Evolutionary conservation across 2,113 vertebrate genomes (phyloP), one percentile per base, ranked within the genome.

Genomic region (Trachemys scripta): DNA sequence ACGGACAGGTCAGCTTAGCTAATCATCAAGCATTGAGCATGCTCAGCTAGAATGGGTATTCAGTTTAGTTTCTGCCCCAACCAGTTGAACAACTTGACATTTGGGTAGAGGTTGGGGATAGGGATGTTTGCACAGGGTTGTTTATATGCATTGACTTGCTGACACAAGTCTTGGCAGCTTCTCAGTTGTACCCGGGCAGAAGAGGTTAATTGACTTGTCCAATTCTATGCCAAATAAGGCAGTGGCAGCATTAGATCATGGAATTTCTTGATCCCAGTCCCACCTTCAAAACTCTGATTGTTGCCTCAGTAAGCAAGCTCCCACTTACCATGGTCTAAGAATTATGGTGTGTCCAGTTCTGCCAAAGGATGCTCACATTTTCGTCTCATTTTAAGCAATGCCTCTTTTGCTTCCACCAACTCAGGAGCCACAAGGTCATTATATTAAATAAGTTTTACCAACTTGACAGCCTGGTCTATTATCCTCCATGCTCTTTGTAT

Each of bases 361-460:
- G 84, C 57, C 93, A 93, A 94, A 90, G 94, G 4, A 31, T 50
- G 49, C 62, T 96, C 95, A 82, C 82, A 90, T 76, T 35, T 88
- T 91, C 76, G 56, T n/a, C 96, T 50, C 89, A 29, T 89, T 72
- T 51, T 95, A 90, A 78, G 93, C 88, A 94, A 75, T 5, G 8
- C 49, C 82, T 56, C 79, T 83, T 80, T 89, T 93, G 79, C 93
- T 95, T 96, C 88, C 42, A 87, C 29, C 85, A 83, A 13, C 79
- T 95, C 93, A 92, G 85, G 57, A 87, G 65, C 76, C 81, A 93
- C 76, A 84, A 95, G 83, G 94, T 91, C 88, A 93, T 90, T 90
- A 94, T 38, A 93, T 38, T 65, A 87, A 95, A 91, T 50, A 54
- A 16, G 53, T 91, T 96, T 94, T 69, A 93, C 29, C 45, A 92